These are phyloP conservation scores for Hybognathus amarus DNA, from an alignment of 2,797 vertebrate species.

Conservation along the genomic window DNA sequence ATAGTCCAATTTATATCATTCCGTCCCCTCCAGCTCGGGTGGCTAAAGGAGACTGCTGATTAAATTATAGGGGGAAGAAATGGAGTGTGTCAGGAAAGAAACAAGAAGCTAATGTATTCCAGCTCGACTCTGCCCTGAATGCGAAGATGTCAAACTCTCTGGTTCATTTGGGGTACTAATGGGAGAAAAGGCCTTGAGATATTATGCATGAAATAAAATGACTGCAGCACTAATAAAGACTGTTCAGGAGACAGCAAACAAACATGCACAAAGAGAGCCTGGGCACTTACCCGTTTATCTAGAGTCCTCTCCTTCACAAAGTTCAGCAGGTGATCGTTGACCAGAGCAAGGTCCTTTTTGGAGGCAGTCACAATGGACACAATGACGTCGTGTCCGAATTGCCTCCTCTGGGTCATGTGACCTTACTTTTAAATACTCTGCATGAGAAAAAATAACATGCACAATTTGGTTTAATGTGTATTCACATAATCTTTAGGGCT, in stretches of 20 bases:
- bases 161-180: slow-evolving; percentile 15
- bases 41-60: slow-evolving; percentile 57
- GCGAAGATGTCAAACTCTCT: slow-evolving; percentile 32
- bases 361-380: slow-evolving; percentile 98
- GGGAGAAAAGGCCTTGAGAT: slow-evolving; percentile 7
- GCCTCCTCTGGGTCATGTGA: slow-evolving; percentile 98
- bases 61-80: slow-evolving; percentile 55
- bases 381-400: slow-evolving; percentile 97
- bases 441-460: slow-evolving; percentile 34
- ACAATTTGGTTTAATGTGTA: neutral
- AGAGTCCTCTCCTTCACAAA: slow-evolving; percentile 96
- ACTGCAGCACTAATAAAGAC: neutral
- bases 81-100: slow-evolving; percentile 50
- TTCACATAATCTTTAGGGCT: too few species aligned
- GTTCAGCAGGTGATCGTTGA: slow-evolving; percentile 95
- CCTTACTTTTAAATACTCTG: slow-evolving; percentile 94
- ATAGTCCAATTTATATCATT: slow-evolving; percentile 54
- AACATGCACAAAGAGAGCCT: neutral
- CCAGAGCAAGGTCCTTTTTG: slow-evolving; percentile 94
- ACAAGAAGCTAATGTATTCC: slow-evolving; percentile 51
- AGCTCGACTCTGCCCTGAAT: slow-evolving; percentile 17
- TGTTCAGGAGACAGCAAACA: slow-evolving; percentile 15
- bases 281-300: slow-evolving; percentile 90
- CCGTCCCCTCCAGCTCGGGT: slow-evolving; percentile 45
- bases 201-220: neutral